Evolutionary conservation across 2,888 invertebrate genomes (phyloP).

Genomic region (Drosophila stalkeri): DNA sequence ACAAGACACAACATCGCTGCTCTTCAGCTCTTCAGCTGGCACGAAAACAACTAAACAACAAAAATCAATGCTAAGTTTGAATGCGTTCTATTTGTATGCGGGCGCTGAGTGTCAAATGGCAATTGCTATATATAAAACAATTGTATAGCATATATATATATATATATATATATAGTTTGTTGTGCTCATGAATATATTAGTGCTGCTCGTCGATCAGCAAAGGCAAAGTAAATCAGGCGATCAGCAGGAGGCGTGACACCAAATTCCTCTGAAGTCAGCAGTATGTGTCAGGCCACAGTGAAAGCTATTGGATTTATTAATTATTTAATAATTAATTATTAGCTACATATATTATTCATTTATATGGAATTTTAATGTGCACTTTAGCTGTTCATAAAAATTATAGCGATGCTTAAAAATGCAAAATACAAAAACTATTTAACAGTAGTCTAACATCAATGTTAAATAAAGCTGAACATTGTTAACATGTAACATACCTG

Average conservation of each 20-base stretch:
- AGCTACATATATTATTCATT: too few relatives aligned
- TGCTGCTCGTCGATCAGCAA: background rate
- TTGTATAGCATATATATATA: background rate
- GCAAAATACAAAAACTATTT: too few relatives aligned
- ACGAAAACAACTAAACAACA: background rate
- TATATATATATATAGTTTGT: background rate
- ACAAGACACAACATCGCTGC: background rate
- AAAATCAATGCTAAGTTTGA: background rate
- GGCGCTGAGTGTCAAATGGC: background rate
- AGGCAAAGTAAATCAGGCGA: background rate
- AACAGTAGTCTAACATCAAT: too few relatives aligned
- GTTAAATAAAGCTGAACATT: too few relatives aligned
- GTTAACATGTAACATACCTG: too few relatives aligned
- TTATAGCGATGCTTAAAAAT: too few relatives aligned
- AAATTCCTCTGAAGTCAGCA: background rate
- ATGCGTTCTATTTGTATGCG: background rate
- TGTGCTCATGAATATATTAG: background rate
- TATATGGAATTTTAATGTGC: too few relatives aligned
- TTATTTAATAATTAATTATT: too few relatives aligned
- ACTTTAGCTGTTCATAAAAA: too few relatives aligned
- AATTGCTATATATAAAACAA: conserved; percentile 1
- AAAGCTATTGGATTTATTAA: background rate
- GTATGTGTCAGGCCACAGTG: background rate
- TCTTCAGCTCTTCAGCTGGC: too few relatives aligned
- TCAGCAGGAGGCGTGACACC: too few relatives aligned